Evolutionary conservation across 2,888 invertebrate species (phyloP), one percentile per base, ranked within the genome.

Genomic region (Pilophorus perplexus): DNA sequence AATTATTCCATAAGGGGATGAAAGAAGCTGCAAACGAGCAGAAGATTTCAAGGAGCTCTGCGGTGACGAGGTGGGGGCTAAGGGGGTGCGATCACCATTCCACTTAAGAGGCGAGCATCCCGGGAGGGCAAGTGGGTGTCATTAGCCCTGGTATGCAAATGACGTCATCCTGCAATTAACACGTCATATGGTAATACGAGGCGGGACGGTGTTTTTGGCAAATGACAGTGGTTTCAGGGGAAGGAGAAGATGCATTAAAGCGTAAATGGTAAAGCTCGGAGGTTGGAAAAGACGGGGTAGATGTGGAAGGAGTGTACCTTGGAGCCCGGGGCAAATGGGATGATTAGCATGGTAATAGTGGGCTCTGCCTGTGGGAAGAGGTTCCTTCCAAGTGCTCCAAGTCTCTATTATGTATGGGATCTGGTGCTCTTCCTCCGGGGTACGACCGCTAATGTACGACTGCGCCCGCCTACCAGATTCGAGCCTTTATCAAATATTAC

Each of bases 271-370:
- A 50, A 50, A 50, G 25, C 50, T 8, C 3, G 27, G 27, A 27
- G 50, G 27, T 50, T 27, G 12, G 50, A 25, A 3, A 27, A 27
- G 25, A 27, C 40, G 10, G 55, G 55, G 22, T 10, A 25, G 55
- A 38, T 27, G 28, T 22, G 40, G 22, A n/a, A n/a, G n/a, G n/a
- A n/a, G n/a, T n/a, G n/a, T n/a, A n/a, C n/a, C n/a, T n/a, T n/a
- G n/a, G n/a, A n/a, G 23, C 42, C 22, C 44, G 67, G 46, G 50
- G 62, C 67, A 67, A 67, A 67, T 67, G 67, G 67, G 67, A 67
- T 67, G 67, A 67, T 67, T 67, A 67, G 67, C 62, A 67, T 67
- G 67, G 67, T 67, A 67, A 67, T 67, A 67, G 67, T 67, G 59
- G 57, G 27, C 48, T 57, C 59, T 59, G n/a, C n/a, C n/a, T n/a